These are phyloP conservation scores for Karalla daura DNA, from an alignment of 2,797 vertebrate genomes.

Conservation along the genomic window DNA sequence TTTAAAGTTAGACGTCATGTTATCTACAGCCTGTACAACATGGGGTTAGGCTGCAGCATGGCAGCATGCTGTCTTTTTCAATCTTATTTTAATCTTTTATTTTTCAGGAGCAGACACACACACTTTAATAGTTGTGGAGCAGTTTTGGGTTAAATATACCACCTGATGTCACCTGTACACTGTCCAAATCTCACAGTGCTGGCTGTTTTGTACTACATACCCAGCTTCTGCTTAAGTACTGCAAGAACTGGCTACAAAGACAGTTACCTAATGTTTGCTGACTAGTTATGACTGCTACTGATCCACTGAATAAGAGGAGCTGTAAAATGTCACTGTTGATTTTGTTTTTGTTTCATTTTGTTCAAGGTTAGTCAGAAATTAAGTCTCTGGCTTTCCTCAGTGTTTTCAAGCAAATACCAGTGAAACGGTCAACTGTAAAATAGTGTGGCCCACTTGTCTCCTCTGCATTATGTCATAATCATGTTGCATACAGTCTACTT, in stretches of 20 bases:
- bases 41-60: slow-evolving; percentile 34
- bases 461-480: slow-evolving; percentile 20
- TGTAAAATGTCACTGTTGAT: slow-evolving; percentile 33
- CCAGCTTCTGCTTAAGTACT: slow-evolving; percentile 7
- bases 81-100: slow-evolving; percentile 37
- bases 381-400: background rate
- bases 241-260: slow-evolving; percentile 15
- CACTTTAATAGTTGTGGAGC: background rate
- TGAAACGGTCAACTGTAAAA: slow-evolving; percentile 66
- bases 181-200: slow-evolving; percentile 8
- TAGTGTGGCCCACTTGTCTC: slow-evolving; percentile 41
- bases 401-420: slow-evolving; percentile 39
- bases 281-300: background rate
- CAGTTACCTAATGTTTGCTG: background rate
- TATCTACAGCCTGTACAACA: slow-evolving; percentile 69
- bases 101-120: background rate
- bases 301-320: slow-evolving; percentile 10
- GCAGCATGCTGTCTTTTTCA: slow-evolving; percentile 50
- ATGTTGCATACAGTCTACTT: slow-evolving; percentile 61
- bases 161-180: background rate
- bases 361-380: background rate
- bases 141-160: slow-evolving; percentile 15
- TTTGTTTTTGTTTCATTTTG: background rate
- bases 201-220: background rate
- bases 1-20: slow-evolving; percentile 75